phyloP scores from a whole-genome alignment of 2,797 vertebrate species.

The Australoheros facetus region DNA sequence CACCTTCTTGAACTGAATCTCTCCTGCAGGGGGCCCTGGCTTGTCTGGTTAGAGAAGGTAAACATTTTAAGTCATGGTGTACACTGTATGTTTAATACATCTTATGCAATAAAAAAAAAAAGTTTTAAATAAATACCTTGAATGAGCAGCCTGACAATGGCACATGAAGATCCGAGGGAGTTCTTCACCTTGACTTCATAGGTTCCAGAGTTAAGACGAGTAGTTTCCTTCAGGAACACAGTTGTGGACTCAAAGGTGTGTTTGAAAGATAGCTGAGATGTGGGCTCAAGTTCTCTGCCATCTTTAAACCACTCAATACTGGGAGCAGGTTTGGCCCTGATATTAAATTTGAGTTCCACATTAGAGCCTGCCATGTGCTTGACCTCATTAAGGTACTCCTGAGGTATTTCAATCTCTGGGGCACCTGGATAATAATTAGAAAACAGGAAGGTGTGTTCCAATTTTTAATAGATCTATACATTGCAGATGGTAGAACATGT shows the following conservation, averaged over 20 bases:
- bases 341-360: conserved; percentile 90
- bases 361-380: conserved; percentile 90
- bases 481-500: neutral
- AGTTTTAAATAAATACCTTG: conserved; percentile 83
- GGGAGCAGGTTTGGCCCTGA: conserved; percentile 94
- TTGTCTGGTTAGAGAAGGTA: conserved; percentile 83
- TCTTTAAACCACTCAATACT: conserved; percentile 97
- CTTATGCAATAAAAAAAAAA: neutral
- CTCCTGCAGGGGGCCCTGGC: conserved; percentile 91
- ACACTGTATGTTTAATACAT: neutral
- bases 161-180: conserved; percentile 92
- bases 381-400: conserved; percentile 92
- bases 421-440: conserved; percentile 82
- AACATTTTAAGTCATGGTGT: conserved; percentile 4
- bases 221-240: conserved; percentile 90
- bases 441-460: neutral
- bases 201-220: conserved; percentile 89
- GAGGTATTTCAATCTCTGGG: conserved; percentile 92
- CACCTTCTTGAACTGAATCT: conserved; percentile 95
- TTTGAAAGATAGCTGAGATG: conserved; percentile 85
- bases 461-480: neutral
- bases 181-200: conserved; percentile 97
- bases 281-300: conserved; percentile 88
- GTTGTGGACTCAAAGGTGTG: conserved; percentile 88
- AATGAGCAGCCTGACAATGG: conserved; percentile 89